Percentiles rank a stretch among this genome's conserved stretches.
Evolutionary conservation across 2,113 vertebrate genomes (phyloP).

Genomic region (Stictonetta naevosa): DNA sequence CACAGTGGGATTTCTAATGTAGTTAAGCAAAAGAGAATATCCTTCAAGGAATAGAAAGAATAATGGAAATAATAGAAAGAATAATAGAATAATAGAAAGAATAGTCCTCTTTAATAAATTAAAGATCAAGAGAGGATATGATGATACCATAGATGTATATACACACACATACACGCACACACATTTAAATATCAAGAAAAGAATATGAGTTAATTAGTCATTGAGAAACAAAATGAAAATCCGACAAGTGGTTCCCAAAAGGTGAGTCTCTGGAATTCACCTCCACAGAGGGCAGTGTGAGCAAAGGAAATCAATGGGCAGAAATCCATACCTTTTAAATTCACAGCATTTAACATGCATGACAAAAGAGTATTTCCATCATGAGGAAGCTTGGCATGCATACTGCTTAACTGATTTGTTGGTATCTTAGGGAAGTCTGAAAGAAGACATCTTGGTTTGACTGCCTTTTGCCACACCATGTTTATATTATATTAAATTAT

Average conservation of each 20-base stretch:
- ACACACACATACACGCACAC: too few species aligned
- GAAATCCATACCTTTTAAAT: neutral
- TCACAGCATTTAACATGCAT: neutral
- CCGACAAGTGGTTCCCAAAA: neutral
- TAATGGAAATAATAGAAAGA: neutral
- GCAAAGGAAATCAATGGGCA: neutral
- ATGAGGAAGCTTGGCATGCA: neutral
- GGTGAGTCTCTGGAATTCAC: neutral
- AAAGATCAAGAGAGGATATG: neutral
- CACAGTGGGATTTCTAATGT: neutral
- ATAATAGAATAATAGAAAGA: neutral
- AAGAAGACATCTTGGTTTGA: neutral
- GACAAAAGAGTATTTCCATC: neutral
- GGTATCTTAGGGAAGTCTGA: neutral
- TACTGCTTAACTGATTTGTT: neutral
- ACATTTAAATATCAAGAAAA: neutral
- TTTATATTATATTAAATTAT: neutral
- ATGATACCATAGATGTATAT: neutral
- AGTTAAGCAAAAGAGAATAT: neutral
- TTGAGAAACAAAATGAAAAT: neutral
- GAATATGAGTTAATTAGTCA: neutral
- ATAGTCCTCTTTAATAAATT: neutral
- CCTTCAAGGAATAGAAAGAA: neutral
- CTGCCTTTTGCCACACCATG: neutral
- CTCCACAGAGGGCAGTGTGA: conserved; percentile 36